Evolutionary conservation across 1,140 invertebrate species (phyloP), one percentile per base, ranked within the genome.

Genomic region (Acromyrmex echinatior): DNA sequence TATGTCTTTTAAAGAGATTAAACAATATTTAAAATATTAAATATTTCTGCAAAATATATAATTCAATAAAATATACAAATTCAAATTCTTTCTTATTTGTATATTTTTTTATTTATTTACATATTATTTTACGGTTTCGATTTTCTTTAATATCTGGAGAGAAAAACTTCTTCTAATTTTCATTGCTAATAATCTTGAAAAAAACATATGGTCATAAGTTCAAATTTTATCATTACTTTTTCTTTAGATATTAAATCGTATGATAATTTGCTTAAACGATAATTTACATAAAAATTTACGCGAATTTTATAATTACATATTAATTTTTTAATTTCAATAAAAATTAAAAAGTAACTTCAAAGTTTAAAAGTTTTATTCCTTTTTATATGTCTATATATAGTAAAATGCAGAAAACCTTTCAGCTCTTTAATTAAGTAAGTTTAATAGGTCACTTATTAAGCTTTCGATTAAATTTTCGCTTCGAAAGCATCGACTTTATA

Each of bases 391-490:
- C 25, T 68, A 56, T 56, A 28, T 73, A 53, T 53, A 81, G 21
- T 49, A 5, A 35, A 82, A 73, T 31, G 53, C 39, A 60, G 53
- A 14, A 60, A 82, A 74, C 65, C 80, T 82, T 82, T 82, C 49
- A 74, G 25, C n/a, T 21, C 12, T 82, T 53, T 74, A 82, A 82
- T 82, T 82, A 82, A 82, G 79, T 81, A 81, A 81, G 80, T 82
- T 82, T 82, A 82, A 82, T 82, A 82, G 68, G 28, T 82, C 68
- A 16, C 68, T 82, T 73, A 82, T 82, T 73, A 82, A 82, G 68
- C 80, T 73, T 82, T 60, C 12, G 35, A 82, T 82, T 60, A 82
- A 82, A 82, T 82, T 82, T 82, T 82, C 39, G 68, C 80, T 82
- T 21, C 53, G 35, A 73, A 82, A 82, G 80, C 80, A 73, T 60